phyloP scores from a whole-genome alignment of 2,113 vertebrate genomes.

The Syngnathus typhle region DNA sequence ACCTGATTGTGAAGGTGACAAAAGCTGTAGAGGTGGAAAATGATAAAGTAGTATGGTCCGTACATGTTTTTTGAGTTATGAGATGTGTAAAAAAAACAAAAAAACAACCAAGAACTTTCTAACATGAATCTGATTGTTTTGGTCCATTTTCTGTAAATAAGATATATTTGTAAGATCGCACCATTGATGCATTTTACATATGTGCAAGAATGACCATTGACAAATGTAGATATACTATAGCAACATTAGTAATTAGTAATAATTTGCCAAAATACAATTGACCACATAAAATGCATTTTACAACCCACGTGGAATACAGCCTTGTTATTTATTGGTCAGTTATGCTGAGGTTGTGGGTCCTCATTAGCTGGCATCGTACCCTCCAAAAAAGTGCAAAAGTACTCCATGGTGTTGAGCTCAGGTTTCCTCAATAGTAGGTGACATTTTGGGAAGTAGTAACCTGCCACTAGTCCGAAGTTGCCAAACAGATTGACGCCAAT shows the following conservation, averaged over 20 bases:
- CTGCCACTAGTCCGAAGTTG: constrained; percentile 64
- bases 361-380: constrained; percentile 40
- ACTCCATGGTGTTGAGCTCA: constrained; percentile 70
- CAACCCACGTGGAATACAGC: neutral
- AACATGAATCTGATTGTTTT: neutral
- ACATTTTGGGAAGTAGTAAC: constrained; percentile 81
- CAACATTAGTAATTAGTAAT: neutral
- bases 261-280: neutral
- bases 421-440: constrained; percentile 73
- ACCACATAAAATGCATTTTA: neutral
- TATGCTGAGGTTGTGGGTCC: constrained; percentile 33
- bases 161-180: neutral
- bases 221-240: neutral
- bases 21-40: neutral
- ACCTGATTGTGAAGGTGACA: neutral
- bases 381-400: constrained; percentile 70
- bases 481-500: constrained; percentile 61
- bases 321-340: constrained; percentile 23
- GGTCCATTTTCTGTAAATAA: neutral
- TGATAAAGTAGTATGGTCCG: neutral
- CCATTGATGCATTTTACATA: neutral
- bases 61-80: neutral
- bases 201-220: neutral
- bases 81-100: neutral
- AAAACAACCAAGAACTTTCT: neutral